These are phyloP conservation scores for Clupea harengus DNA, from an alignment of 2,113 vertebrate species.

Conservation along the genomic window DNA sequence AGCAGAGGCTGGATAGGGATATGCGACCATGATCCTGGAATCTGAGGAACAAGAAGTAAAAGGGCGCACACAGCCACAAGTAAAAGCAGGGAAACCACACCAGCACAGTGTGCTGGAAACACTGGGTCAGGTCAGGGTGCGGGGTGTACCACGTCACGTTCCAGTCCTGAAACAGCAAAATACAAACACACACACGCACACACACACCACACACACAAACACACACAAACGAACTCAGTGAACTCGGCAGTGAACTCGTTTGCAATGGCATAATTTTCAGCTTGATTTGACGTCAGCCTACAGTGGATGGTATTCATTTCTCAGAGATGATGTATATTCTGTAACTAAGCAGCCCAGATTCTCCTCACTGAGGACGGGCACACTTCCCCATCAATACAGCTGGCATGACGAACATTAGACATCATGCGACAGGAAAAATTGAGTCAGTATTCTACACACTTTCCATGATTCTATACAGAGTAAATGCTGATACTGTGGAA, in stretches of 20 bases:
- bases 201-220: not conserved
- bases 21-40: constrained; percentile 53
- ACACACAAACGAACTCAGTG: not conserved
- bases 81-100: constrained; percentile 71
- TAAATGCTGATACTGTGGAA: not conserved
- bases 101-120: constrained; percentile 71
- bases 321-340: not conserved
- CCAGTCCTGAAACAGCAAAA: constrained; percentile 61
- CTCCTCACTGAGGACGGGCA: not conserved
- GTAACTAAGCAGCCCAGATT: not conserved
- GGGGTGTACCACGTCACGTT: constrained; percentile 71
- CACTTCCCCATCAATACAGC: not conserved
- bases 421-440: not conserved
- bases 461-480: not conserved
- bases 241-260: not conserved
- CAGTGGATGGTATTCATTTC: not conserved
- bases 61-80: constrained; percentile 62
- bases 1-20: constrained; percentile 62
- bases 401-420: not conserved
- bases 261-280: not conserved
- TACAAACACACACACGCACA: not conserved
- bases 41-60: constrained; percentile 66
- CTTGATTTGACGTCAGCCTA: not conserved
- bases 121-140: constrained; percentile 65
- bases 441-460: not conserved